Evolutionary conservation across 2,888 invertebrate species (phyloP), one percentile per base, ranked within the genome.

Genomic region (Criorhina ranunculi): DNA sequence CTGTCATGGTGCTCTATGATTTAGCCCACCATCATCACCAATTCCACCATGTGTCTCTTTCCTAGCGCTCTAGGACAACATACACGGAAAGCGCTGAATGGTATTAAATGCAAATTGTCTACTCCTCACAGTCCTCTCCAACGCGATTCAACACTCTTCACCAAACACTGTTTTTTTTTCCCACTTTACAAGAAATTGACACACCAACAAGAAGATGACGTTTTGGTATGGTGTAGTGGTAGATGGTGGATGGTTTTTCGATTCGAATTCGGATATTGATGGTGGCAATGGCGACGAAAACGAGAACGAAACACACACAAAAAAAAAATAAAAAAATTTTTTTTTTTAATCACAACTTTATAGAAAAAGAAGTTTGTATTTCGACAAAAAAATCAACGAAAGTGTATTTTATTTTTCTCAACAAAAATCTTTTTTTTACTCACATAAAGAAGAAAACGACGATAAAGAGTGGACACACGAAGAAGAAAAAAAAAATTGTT

Each of bases 71-170:
- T 66, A 85, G 75, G 85, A 85, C 64, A 80, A 69, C 66, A 53
- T 67, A 67, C 75, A 55, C 46, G 24, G 24, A 53, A 55, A 46
- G 60, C 19, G 15, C 57, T 55, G 46, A 51, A 66, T 82, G 73
- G 69, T 73, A 78, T 67, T 67, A 83, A 83, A 85, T 85, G 79
- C 85, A 79, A 80, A 85, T 85, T 76, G 75, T 67, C 64, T 53
- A 70, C 70, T 70, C 67, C 49, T 57, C 73, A 57, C 59, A 70
- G 66, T 70, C 67, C 49, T 57, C 73, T 64, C 59, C 73, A 70
- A 64, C 59, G 78, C 64, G 72, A 78, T 70, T 55, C 64, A 76
- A 85, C 85, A 80, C 73, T 79, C 70, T 75, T 44, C 66, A 76
- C 76, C 73, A 55, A 69, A 55, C 62, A 35, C 44, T 11, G 37